Evolutionary conservation across 1,140 invertebrate species (phyloP).

Genomic region (Bombus waltoni): DNA sequence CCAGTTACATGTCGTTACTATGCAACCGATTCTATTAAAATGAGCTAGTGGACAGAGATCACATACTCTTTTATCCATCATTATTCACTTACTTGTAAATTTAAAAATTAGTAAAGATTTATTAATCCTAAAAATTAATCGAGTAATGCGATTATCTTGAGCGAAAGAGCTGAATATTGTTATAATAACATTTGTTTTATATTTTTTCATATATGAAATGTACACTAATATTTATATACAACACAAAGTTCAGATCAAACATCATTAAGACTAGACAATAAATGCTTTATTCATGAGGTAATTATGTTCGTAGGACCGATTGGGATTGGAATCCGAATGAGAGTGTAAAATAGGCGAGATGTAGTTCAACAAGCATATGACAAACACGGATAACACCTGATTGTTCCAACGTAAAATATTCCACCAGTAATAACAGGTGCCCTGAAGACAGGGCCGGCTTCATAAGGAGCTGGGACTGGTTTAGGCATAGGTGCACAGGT

Average conservation of each 20-base stretch:
- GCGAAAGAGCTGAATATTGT: background rate
- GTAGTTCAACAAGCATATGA: constrained; percentile 8
- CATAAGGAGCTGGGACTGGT: constrained; percentile 46
- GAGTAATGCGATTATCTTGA: background rate
- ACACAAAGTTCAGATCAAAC: background rate
- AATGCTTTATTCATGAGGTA: background rate
- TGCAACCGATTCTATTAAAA: constrained; percentile 6
- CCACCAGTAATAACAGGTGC: constrained; percentile 44
- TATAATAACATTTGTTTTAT: background rate
- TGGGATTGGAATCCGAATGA: no score
- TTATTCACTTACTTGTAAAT: background rate
- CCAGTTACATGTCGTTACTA: constrained; percentile 10
- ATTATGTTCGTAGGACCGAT: background rate
- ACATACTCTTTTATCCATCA: constrained; percentile 15
- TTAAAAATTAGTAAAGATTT: background rate
- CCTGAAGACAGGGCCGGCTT: constrained; percentile 31
- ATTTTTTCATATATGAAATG: background rate
- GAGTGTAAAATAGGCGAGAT: background rate
- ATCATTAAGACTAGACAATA: background rate
- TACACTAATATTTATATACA: background rate
- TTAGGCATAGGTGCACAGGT: constrained; percentile 48
- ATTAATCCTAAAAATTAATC: background rate
- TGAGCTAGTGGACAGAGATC: constrained; percentile 10
- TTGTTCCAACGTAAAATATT: constrained; percentile 47
- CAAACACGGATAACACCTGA: constrained; percentile 25